Conservation (phyloP, 2,113 vertebrate genomes). For the Lutjanus erythropterus region DNA sequence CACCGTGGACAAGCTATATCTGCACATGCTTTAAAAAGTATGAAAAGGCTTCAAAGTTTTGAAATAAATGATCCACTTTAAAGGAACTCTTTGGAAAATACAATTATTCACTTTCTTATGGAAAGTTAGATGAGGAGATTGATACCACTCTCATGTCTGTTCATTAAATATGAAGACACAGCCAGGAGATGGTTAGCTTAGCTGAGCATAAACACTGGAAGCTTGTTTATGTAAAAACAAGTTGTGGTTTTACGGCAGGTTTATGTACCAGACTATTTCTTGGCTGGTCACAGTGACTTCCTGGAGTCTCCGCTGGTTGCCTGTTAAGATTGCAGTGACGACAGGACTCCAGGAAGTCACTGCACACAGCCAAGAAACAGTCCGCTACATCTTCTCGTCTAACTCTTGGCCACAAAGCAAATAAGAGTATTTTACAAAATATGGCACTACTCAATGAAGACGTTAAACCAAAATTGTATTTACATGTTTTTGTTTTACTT, state of each 20-base stretch:
- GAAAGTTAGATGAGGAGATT: neutral
- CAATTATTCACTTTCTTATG: neutral
- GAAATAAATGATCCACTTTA: conserved; percentile 10
- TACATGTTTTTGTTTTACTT: neutral
- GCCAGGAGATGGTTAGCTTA: conserved; percentile 10
- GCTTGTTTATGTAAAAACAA: conserved; percentile 25
- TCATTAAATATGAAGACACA: neutral
- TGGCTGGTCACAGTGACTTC: conserved; percentile 14
- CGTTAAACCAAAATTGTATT: neutral
- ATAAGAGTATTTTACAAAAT: neutral
- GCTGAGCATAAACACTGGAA: neutral
- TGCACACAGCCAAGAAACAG: conserved; percentile 5
- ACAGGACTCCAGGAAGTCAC: conserved; percentile 31
- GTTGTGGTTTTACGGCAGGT: conserved; percentile 12
- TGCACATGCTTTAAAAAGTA: conserved; percentile 29
- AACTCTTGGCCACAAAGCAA: neutral
- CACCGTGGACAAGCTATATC: conserved; percentile 13
- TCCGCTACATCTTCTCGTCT: conserved; percentile 1
- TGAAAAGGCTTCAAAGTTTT: neutral
- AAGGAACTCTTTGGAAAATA: conserved; percentile 5
- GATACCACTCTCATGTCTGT: neutral
- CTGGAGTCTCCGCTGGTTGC: conserved; percentile 10
- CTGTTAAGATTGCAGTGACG: conserved; percentile 9
- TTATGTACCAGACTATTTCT: conserved; percentile 19
- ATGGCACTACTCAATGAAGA: neutral